Base-by-base conservation (phyloP, 2,888 invertebrate species). In the Clunio marinus region DNA sequence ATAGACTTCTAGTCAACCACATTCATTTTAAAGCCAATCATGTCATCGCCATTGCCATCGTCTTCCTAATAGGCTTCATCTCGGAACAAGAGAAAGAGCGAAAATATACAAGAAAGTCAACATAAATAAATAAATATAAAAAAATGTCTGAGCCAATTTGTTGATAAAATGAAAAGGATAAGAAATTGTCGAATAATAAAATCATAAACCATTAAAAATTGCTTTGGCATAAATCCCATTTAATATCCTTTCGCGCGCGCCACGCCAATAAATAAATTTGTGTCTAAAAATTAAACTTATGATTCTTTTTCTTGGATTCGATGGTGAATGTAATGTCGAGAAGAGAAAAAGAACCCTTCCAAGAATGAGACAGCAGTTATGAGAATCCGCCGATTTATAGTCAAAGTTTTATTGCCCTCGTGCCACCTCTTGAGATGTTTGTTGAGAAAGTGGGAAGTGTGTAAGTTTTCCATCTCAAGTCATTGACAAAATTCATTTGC, bases 131-230 rank as follows among this genome's bases (percentile, higher is more conserved):
- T 51, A 51, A n/a, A 32, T 41, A 41, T 41, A 7, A 51, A 51
- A 2, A 51, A 41, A 13, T 22, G 51, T 51, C 51, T 51, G 63
- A 63, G 63, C 63, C 63, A 63, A 63, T 63, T 63, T 63, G 45
- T 41, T 63, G 63, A 63, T 63, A 63, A n/a, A 63, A 41, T 25
- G 27, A 32, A 35, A 62, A 41, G 63, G 41, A 63, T 63, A 63
- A 63, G 41, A 37, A 62, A 35, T n/a, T 46, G 60, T 41, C 37
- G 60, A 37, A 60, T 37, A 60, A 60, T 60, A 41, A 60, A 60
- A 63, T 63, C 63, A 63, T 63, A 63, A 63, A 63, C 63, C 37
- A 46, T 63, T 63, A 63, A 63, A 63, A 63, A 63, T 63, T 63
- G 63, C 63, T 63, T 45, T 63, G 63, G 63, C 63, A 63, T 63